Evolutionary conservation across 2,888 invertebrate species (phyloP).

Genomic region (Pristionchus maxplancki): DNA sequence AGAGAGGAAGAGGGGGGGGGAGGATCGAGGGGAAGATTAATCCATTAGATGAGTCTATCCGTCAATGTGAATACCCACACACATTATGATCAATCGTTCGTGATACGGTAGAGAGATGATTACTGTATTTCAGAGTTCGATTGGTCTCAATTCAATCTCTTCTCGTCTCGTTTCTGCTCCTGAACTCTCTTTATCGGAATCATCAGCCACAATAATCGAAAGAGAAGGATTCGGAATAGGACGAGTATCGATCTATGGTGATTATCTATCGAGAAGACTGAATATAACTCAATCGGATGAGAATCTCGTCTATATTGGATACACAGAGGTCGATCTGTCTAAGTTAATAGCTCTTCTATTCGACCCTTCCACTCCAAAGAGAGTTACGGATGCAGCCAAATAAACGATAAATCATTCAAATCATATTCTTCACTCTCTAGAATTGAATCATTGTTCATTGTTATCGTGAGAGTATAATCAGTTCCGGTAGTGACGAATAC

Average conservation of each 20-base stretch:
- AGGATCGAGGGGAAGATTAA: neutral
- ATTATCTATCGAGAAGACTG: slow-evolving; percentile 32
- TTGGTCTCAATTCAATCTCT: slow-evolving; percentile 19
- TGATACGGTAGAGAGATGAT: neutral
- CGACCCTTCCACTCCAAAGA: slow-evolving; percentile 31
- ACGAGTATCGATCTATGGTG: slow-evolving; percentile 8
- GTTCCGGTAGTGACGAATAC: too few relatives aligned
- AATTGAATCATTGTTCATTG: neutral
- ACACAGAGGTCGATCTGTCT: slow-evolving; percentile 28
- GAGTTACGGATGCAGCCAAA: slow-evolving; percentile 29
- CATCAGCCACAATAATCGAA: slow-evolving; percentile 2
- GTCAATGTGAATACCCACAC: neutral
- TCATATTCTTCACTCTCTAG: too few relatives aligned
- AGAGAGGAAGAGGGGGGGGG: neutral
- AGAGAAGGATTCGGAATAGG: neutral
- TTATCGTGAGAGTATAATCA: too few relatives aligned
- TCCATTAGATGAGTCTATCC: slow-evolving; percentile 1
- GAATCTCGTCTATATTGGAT: neutral
- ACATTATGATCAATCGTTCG: neutral
- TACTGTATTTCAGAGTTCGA: neutral
- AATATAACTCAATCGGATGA: slow-evolving; percentile 12
- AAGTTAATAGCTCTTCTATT: neutral
- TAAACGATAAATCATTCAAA: neutral
- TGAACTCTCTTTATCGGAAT: neutral
- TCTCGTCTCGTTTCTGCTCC: slow-evolving; percentile 29